A percentile compares a stretch with the other conserved stretches of the same genome.
These are phyloP conservation scores for Penelope pileata DNA, from an alignment of 2,113 vertebrate genomes.

Conservation along the genomic window DNA sequence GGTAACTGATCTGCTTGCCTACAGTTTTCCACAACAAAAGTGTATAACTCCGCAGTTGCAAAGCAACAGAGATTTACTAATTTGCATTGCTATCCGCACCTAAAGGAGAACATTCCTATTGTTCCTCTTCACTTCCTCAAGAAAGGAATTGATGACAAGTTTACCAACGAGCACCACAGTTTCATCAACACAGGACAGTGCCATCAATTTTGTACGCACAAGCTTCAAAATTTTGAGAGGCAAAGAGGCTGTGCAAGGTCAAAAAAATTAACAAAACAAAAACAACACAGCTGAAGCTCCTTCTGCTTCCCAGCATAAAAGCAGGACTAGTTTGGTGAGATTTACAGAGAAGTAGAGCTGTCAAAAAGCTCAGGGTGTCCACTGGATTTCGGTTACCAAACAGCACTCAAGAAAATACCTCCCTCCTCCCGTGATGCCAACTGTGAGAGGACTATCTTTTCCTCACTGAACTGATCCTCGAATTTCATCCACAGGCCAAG, in stretches of 20 bases:
- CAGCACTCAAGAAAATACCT: neutral
- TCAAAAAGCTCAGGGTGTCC: neutral
- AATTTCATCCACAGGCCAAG: neutral
- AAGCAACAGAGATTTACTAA: neutral
- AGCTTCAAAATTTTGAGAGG: neutral
- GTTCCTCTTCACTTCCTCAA: neutral
- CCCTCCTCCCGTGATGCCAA: neutral
- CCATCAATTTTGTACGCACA: neutral
- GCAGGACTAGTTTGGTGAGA: neutral
- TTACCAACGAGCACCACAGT: neutral
- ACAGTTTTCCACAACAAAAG: slow-evolving; percentile 41
- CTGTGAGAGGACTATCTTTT: neutral
- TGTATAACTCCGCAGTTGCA: neutral
- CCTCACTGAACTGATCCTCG: neutral
- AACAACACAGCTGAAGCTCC: neutral
- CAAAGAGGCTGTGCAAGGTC: neutral
- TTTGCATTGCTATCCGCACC: neutral
- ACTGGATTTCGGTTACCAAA: neutral
- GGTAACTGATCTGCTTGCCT: neutral
- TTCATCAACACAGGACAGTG: neutral
- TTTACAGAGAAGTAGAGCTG: neutral
- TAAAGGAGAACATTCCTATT: neutral
- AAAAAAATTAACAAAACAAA: neutral
- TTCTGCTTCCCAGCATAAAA: neutral
- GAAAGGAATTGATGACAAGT: neutral